phyloP scores from a whole-genome alignment of 2,797 vertebrate genomes.

The Pipistrellus pipistrellus region DNA sequence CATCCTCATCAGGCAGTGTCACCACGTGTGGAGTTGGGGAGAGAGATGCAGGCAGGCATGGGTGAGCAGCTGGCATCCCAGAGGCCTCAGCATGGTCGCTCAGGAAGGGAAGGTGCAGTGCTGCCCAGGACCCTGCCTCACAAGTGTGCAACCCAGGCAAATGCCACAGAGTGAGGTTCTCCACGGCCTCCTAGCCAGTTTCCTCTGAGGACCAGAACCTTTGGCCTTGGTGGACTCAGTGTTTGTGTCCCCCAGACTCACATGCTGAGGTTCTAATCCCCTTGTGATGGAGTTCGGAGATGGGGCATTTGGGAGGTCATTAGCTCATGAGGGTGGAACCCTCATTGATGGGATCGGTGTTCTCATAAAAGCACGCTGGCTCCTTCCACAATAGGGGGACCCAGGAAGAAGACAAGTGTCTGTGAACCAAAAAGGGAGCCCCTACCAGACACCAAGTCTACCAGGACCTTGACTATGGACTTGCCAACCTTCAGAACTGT shows the following conservation, averaged over 20 bases:
- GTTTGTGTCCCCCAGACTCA: not conserved
- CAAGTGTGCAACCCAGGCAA: rapidly evolving
- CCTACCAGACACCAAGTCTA: rapidly evolving
- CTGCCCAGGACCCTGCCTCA: not conserved
- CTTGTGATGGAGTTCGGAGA: not conserved
- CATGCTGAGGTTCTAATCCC: not conserved
- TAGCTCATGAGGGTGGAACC: not conserved
- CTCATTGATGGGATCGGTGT: not conserved
- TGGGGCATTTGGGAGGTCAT: not conserved
- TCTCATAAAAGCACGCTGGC: not conserved
- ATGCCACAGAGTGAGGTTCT: not conserved
- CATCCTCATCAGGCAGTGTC: not conserved
- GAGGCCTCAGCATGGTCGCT: rapidly evolving
- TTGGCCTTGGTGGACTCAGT: not conserved
- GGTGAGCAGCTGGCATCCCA: not conserved
- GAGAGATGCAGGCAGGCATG: not conserved
- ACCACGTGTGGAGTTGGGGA: rapidly evolving
- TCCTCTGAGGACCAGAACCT: not conserved
- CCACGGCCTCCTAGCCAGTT: not conserved
- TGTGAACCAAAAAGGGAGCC: not conserved
- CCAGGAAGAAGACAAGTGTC: not conserved
- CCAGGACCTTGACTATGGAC: not conserved
- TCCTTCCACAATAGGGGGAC: not conserved
- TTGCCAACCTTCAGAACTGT: not conserved
- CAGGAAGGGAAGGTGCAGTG: rapidly evolving